Base-by-base conservation (phyloP, 1,140 invertebrate species). In the Argopecten irradians region DNA sequence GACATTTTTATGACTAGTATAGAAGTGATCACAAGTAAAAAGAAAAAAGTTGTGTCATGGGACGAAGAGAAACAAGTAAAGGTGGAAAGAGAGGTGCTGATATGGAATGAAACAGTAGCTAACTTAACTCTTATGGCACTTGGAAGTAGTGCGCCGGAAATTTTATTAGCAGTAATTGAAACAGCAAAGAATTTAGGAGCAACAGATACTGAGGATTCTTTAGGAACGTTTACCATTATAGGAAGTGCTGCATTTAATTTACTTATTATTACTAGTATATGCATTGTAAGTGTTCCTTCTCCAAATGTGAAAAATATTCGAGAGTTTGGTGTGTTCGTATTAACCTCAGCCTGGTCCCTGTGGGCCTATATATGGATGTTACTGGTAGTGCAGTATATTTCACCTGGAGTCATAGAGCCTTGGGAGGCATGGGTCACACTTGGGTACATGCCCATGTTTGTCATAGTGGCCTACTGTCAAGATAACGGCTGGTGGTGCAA, bases 391-490 rank as follows among this genome's bases (percentile, higher is more conserved):
- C 86, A 89, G 34, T 91, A 91, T 86, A 92, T 93, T 36, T 85
- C 91, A 7, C 93, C 93, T 9, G 92, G 92, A 19, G 87, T 89
- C 19, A 90, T 94, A 9, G 91, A 93, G 14, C 87, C 89, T 0
- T 97, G 97, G 97, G 97, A 97, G 93, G 96, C 96, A 7, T 93
- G 96, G 28, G 88, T 97, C 5, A 97, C 97, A 0, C 95, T 97
- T 32, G 89, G 96, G 0, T 96, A 96, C 43, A 97, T 97, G 93
- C 96, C 96, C 0, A 43, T 96, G 8, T 93, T 97, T 43, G 94
- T 94, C 2, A 82, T 94, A 16, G 89, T 91, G 36, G 92, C 94
- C 3, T 95, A 94, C 87, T 84, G 85, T 86, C 91, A 92, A 39
- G 93, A 94, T 89, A 91, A 87, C 71, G 92, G 92, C 28, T 94